phyloP scores from a whole-genome alignment of 2,113 vertebrate genomes.

The Pavo muticus region DNA sequence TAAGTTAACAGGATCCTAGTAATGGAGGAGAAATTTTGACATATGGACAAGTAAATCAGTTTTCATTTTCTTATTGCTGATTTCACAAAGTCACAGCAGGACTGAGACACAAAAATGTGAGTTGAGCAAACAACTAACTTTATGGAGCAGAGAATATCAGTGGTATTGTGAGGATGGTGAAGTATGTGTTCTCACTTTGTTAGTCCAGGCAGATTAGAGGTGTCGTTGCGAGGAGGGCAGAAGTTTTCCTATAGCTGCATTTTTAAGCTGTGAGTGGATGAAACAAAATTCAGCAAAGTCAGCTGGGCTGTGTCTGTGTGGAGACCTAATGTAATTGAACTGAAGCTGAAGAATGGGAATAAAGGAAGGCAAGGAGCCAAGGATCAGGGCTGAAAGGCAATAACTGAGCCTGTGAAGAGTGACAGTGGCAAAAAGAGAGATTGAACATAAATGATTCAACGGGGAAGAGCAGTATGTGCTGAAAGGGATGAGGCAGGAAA shows the following conservation, averaged over 20 bases:
- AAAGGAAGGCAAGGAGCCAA: slow-evolving; percentile 21
- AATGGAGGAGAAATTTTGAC: neutral
- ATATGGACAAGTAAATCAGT: neutral
- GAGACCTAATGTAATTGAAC: neutral
- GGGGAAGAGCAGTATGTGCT: fast-evolving
- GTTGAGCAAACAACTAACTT: neutral
- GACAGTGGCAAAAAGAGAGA: neutral
- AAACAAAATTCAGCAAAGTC: neutral
- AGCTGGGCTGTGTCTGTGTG: neutral
- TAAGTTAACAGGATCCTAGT: neutral
- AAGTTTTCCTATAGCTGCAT: neutral
- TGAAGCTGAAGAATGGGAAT: neutral
- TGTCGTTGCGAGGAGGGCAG: neutral
- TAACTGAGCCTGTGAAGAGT: neutral
- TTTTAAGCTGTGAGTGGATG: neutral
- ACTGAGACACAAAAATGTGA: neutral
- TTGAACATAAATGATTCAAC: slow-evolving; percentile 32
- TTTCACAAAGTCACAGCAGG: neutral
- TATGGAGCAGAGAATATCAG: neutral
- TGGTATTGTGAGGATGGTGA: neutral
- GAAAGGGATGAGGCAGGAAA: neutral
- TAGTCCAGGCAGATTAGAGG: neutral
- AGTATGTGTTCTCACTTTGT: neutral
- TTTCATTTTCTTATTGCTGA: neutral
- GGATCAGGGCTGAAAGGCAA: neutral